Evolutionary conservation across 2,113 vertebrate species (phyloP).

Genomic region (Takifugu flavidus): DNA sequence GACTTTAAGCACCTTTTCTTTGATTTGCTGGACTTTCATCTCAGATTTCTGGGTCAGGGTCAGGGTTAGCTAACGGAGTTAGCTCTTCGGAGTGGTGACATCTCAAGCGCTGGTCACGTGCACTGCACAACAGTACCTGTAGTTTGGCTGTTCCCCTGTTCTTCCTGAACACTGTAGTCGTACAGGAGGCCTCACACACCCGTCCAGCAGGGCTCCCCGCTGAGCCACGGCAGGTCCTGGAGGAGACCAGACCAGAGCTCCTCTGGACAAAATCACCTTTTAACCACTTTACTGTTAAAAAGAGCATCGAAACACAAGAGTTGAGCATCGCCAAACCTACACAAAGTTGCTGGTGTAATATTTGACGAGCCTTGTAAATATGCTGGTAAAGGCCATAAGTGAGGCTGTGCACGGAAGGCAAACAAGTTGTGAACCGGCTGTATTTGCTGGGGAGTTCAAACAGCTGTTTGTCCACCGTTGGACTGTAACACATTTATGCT

Average conservation of each 20-base stretch:
- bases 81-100: conserved; percentile 13
- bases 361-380: conserved; percentile 52
- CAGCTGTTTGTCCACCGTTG: conserved; percentile 8
- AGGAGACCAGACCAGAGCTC: conserved; percentile 19
- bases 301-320: neutral
- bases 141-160: conserved; percentile 43
- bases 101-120: conserved; percentile 37
- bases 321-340: conserved; percentile 33
- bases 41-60: no score
- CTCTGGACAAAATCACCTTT: conserved; percentile 51
- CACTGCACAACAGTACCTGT: conserved; percentile 23
- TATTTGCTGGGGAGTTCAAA: conserved; percentile 12
- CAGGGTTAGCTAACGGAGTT: no score
- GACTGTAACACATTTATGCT: conserved; percentile 46
- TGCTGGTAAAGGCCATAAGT: conserved; percentile 22
- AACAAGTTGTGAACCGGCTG: conserved; percentile 34
- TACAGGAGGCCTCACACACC: no score
- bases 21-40: conserved; percentile 40
- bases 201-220: conserved; percentile 75
- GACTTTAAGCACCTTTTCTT: conserved; percentile 62
- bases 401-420: conserved; percentile 24
- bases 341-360: conserved; percentile 3
- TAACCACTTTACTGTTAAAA: conserved; percentile 70
- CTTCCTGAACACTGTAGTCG: conserved; percentile 25
- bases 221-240: conserved; percentile 46